These are phyloP conservation scores for Barypeithes pellucidus DNA, from an alignment of 2,888 invertebrate species.

Conservation along the genomic window DNA sequence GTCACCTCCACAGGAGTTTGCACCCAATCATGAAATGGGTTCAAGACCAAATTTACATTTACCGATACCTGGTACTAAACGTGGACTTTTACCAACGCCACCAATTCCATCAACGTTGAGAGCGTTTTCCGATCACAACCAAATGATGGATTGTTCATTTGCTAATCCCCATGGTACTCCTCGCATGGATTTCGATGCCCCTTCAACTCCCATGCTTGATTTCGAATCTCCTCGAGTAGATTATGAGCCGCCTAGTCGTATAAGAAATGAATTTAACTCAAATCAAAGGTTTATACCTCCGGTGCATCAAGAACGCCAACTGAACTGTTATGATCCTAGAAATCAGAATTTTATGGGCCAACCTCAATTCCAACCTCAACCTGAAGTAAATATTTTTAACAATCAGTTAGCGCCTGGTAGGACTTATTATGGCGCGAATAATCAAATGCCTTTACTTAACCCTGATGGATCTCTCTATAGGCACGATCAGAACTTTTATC, in stretches of 20 bases:
- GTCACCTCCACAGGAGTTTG: slow-evolving; percentile 22
- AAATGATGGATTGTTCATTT: slow-evolving; percentile 18
- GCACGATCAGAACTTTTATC: slow-evolving; percentile 39
- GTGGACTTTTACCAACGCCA: slow-evolving; percentile 21
- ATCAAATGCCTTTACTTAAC: slow-evolving; percentile 1
- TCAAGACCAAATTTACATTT: background rate
- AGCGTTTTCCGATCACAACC: slow-evolving; percentile 17
- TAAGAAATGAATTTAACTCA: slow-evolving; percentile 26
- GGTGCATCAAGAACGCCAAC: slow-evolving; percentile 11
- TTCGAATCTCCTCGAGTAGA: slow-evolving; percentile 23
- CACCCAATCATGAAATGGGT: background rate
- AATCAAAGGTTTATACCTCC: slow-evolving; percentile 16
- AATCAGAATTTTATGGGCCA: slow-evolving; percentile 20
- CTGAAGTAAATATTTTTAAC: slow-evolving; percentile 18
- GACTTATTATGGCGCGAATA: slow-evolving; percentile 7
- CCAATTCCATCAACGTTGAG: slow-evolving; percentile 17
- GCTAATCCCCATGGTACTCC: slow-evolving; percentile 18
- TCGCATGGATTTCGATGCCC: slow-evolving; percentile 15
- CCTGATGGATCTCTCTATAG: slow-evolving; percentile 30
- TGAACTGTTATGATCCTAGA: slow-evolving; percentile 22
- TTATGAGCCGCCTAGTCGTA: slow-evolving; percentile 17
- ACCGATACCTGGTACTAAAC: slow-evolving; percentile 1
- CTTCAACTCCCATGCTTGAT: slow-evolving; percentile 22
- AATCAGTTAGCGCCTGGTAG: background rate
- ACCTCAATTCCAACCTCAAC: slow-evolving; percentile 5